Evolutionary conservation across 2,888 invertebrate species (phyloP).

Genomic region (Heliconius aoede): DNA sequence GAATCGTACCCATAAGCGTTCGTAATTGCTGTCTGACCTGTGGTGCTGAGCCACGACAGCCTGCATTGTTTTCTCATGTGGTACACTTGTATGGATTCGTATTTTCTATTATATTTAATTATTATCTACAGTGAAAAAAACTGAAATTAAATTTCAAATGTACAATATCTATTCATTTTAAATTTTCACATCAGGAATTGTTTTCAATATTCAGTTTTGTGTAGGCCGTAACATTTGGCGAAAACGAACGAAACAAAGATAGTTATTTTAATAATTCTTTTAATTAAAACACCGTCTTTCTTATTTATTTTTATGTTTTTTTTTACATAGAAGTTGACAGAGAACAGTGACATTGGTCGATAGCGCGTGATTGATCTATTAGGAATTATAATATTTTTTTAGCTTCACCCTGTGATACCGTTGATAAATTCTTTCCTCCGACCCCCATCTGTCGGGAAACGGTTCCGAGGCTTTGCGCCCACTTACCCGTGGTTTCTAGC

Average conservation of each 20-base stretch:
- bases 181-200: neutral
- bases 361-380: neutral
- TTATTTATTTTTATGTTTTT: neutral
- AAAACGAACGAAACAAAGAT: too few relatives aligned
- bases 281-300: constrained; percentile 14
- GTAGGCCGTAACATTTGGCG: too few relatives aligned
- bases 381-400: too few relatives aligned
- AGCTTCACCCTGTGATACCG: too few relatives aligned
- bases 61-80: neutral
- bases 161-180: neutral
- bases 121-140: too few relatives aligned
- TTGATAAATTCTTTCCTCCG: too few relatives aligned
- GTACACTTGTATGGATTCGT: neutral
- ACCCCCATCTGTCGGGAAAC: too few relatives aligned
- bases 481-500: too few relatives aligned
- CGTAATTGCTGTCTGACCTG: too few relatives aligned
- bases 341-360: neutral
- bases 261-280: neutral
- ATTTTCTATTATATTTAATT: neutral
- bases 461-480: too few relatives aligned
- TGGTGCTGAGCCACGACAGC: too few relatives aligned
- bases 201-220: neutral
- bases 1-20: neutral
- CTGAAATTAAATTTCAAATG: too few relatives aligned
- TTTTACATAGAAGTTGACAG: neutral